A percentile compares a stretch with the other conserved stretches of the same genome.
Conservation (phyloP, 2,888 invertebrate genomes). For the Acronicta aceris region DNA sequence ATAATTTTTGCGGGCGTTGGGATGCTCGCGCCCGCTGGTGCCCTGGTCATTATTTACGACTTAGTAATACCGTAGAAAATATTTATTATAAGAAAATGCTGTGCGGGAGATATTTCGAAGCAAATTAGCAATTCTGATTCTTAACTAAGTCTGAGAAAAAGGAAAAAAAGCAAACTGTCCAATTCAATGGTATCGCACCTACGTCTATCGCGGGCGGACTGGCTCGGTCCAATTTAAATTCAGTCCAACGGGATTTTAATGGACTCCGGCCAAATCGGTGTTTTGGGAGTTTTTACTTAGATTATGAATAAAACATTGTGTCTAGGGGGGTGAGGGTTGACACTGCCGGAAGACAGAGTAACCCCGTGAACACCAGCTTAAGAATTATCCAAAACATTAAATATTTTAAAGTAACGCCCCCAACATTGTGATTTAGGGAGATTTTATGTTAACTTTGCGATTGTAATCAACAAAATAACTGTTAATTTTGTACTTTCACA, state of each 20-base stretch:
- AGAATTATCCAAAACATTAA: conserved; percentile 67
- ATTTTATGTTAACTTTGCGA: conserved; percentile 37
- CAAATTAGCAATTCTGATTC: conserved; percentile 57
- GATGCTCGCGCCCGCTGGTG: neutral
- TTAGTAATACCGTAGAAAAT: conserved; percentile 11
- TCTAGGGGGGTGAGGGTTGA: conserved; percentile 39
- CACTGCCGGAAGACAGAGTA: conserved; percentile 39
- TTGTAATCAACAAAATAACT: conserved; percentile 49
- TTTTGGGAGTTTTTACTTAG: conserved; percentile 77
- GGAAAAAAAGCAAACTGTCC: conserved; percentile 19
- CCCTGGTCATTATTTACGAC: conserved; percentile 14
- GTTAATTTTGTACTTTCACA: conserved; percentile 40
- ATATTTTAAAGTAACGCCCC: conserved; percentile 43
- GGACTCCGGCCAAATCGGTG: conserved; percentile 78
- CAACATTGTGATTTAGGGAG: conserved; percentile 27
- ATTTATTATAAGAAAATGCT: conserved; percentile 11
- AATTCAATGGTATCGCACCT: conserved; percentile 40
- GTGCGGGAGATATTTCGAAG: conserved; percentile 19
- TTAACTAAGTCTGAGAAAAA: conserved; percentile 31
- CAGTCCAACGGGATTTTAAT: conserved; percentile 74
- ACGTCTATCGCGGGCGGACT: conserved; percentile 37
- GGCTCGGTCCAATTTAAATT: conserved; percentile 70
- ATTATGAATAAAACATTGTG: conserved; percentile 83
- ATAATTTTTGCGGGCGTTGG: neutral
- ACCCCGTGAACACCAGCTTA: conserved; percentile 48